Base-by-base conservation (phyloP, 1,140 invertebrate species). In the Drosophila obscura region DNA sequence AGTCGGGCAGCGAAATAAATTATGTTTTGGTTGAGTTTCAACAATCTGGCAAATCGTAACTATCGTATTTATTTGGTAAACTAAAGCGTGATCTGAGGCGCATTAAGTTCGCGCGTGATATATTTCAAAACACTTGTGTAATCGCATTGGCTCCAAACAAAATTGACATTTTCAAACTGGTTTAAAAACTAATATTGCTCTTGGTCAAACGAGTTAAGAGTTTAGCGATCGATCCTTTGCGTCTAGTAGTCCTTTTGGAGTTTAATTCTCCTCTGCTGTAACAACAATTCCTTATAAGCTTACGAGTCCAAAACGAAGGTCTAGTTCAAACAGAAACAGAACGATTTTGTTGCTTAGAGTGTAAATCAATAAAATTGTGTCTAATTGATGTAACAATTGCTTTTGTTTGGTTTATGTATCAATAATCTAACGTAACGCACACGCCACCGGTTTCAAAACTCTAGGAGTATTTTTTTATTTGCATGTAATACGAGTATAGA, bases 121-220 rank as follows among this genome's bases (percentile, higher is more conserved):
- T 80, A 68, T 53, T 69, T 57, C 35, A 52, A 69, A 31, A 57
- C 35, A 62, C 41, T 19, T 57, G 24, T 64, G 41, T 57, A 41
- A 16, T 31, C 31, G 26, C 50, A 65, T 58, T 64, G 57, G 71
- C 53, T 67, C 59, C 56, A 44, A 87, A 87, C 83, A 50, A 82
- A 87, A 87, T 87, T 87, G 83, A 87, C 84, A 69, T 73, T 73
- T 72, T 58, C 72, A 45, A 77, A 76, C 73, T 59, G 59, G 58
- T 80, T 87, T 85, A 82, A 63, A 39, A 87, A 87, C 82, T 87
- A 87, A 88, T 87, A 87, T 87, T 87, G 82, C 82, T 87, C 73
- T 57, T 60, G 60, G 50, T 82, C 60, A 31, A 39, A 39, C 35
- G 35, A 39, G 50, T 57, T 55, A 44, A 63, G 50, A 45, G 50